Conservation (phyloP, 2,113 vertebrate species). For the Tauraco erythrolophus region DNA sequence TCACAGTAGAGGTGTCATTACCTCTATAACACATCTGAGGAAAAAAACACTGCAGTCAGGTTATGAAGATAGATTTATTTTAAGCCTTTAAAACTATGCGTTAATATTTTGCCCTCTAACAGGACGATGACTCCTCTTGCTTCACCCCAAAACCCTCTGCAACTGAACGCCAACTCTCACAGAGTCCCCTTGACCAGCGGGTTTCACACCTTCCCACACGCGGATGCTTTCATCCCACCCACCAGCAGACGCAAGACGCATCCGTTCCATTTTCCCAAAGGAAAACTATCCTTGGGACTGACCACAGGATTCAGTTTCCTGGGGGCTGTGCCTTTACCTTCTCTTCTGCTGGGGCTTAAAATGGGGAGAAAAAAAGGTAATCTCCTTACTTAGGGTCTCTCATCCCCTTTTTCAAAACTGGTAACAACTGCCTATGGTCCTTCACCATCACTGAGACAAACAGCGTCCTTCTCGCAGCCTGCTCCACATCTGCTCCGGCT, state of each 20-base stretch:
- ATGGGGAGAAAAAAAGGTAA: not conserved
- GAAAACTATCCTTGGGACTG: not conserved
- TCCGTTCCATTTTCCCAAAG: not conserved
- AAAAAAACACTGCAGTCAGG: not conserved
- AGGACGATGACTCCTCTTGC: not conserved
- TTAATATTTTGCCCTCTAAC: slow-evolving; percentile 2
- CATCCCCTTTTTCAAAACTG: not conserved
- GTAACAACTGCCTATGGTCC: not conserved
- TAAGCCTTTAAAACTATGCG: not conserved
- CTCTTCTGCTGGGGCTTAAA: not conserved
- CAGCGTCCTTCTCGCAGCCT: not conserved
- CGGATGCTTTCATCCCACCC: not conserved
- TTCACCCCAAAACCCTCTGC: not conserved
- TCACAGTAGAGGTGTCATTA: slow-evolving; percentile 51
- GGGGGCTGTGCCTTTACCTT: not conserved
- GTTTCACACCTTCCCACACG: rapidly evolving
- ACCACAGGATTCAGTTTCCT: not conserved
- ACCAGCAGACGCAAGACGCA: rapidly evolving
- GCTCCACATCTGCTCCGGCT: not conserved
- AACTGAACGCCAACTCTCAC: not conserved
- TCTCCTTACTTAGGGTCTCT: not conserved
- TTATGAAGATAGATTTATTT: slow-evolving; percentile 47
- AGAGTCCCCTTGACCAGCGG: rapidly evolving
- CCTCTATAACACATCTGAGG: slow-evolving; percentile 7
- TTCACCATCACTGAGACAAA: not conserved